Evolutionary conservation across 2,113 vertebrate genomes (phyloP).

Genomic region (Sterna hirundo): DNA sequence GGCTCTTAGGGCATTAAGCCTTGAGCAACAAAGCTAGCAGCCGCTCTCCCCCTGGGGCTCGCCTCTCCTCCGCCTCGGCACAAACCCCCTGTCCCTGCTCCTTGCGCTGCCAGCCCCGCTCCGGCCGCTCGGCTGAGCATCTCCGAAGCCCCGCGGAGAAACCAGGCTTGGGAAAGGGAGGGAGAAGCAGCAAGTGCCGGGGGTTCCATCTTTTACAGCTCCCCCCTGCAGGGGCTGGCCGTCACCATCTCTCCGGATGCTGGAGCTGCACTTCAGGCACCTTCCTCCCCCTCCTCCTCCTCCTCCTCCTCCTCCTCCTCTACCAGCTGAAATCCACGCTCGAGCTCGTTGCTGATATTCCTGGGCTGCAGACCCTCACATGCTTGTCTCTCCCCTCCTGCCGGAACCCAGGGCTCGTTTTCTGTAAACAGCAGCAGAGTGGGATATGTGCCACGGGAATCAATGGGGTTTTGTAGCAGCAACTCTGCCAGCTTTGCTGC

Average conservation of each 20-base stretch:
- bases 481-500: background rate
- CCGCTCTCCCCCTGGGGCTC: background rate
- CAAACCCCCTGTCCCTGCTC: background rate
- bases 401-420: background rate
- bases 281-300: background rate
- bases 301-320: background rate
- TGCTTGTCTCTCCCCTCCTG: accelerated
- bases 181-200: background rate
- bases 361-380: background rate
- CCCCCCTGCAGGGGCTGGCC: background rate
- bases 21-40: conserved; percentile 23
- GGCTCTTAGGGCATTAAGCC: conserved; percentile 54
- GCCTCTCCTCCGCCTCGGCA: background rate
- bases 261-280: background rate
- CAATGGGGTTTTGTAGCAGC: background rate
- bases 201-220: background rate
- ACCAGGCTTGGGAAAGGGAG: background rate
- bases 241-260: background rate
- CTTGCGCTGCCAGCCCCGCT: background rate
- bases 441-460: background rate
- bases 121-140: accelerated
- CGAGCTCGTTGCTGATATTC: accelerated
- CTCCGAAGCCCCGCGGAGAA: background rate
- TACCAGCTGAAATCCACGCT: background rate
- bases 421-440: background rate